Evolutionary conservation across 2,113 vertebrate genomes (phyloP).

Genomic region (Phocoena sinus): DNA sequence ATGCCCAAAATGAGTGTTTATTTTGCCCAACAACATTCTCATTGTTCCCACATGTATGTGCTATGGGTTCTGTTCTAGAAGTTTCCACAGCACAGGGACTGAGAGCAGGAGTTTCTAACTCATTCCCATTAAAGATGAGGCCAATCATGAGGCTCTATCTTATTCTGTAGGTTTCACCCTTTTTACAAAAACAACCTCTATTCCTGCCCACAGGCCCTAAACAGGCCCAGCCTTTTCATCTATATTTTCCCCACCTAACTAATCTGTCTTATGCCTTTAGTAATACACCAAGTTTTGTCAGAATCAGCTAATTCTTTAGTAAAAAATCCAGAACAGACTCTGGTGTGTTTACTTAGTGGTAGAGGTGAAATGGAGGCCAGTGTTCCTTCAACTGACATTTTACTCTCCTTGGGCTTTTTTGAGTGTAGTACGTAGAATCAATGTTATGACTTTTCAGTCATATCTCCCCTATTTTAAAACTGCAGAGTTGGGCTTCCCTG

Average conservation of each 20-base stretch:
- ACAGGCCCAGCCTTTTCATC: not conserved
- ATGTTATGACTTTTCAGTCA: not conserved
- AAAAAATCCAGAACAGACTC: not conserved
- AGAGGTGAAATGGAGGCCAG: not conserved
- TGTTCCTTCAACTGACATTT: not conserved
- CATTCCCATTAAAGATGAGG: not conserved
- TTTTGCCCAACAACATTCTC: not conserved
- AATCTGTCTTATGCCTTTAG: not conserved
- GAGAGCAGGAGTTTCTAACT: not conserved
- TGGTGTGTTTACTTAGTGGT: not conserved
- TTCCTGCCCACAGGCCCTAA: not conserved
- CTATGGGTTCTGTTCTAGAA: not conserved
- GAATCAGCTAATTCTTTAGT: not conserved
- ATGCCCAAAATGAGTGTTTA: not conserved
- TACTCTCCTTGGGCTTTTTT: not conserved
- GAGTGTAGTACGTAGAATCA: not conserved
- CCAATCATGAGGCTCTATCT: not conserved
- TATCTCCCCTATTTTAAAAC: conserved; percentile 23
- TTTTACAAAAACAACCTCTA: not conserved
- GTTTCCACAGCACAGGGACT: not conserved
- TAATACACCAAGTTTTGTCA: not conserved
- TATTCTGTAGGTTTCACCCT: not conserved
- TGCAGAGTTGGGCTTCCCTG: not conserved
- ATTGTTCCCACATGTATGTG: not conserved
- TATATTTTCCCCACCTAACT: not conserved